Conservation (phyloP, 2,797 vertebrate species). For the Helarctos malayanus region DNA sequence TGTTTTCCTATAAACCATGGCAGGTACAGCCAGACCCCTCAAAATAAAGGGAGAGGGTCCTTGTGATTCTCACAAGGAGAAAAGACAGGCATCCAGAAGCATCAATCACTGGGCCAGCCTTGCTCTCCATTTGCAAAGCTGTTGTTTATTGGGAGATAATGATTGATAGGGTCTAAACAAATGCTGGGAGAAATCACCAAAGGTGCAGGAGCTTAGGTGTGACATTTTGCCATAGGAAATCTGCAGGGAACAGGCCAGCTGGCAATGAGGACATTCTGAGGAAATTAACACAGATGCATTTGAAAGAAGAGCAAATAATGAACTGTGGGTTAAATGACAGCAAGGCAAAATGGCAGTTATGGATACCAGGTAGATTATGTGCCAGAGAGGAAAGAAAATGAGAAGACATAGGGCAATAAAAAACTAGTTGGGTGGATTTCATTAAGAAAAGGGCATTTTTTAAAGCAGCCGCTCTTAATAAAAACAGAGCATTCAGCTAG, state of each 20-base stretch:
- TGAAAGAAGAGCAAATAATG: constrained; percentile 85
- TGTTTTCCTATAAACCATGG: constrained; percentile 82
- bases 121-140: constrained; percentile 84
- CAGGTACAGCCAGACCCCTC: constrained; percentile 80
- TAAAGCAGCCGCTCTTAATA: constrained; percentile 59
- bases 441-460: constrained; percentile 67
- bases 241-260: constrained; percentile 71
- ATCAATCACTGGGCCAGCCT: constrained; percentile 86
- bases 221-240: constrained; percentile 80
- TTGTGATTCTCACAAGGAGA: constrained; percentile 62
- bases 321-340: constrained; percentile 83
- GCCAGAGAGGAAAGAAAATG: constrained; percentile 81
- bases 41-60: constrained; percentile 71
- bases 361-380: constrained; percentile 62
- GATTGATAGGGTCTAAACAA: constrained; percentile 86
- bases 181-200: constrained; percentile 80
- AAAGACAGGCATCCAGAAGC: constrained; percentile 73
- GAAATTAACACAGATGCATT: constrained; percentile 84
- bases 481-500: constrained; percentile 58
- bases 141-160: constrained; percentile 86
- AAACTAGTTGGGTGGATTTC: constrained; percentile 71
- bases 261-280: constrained; percentile 73
- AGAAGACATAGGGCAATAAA: constrained; percentile 62
- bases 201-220: constrained; percentile 64
- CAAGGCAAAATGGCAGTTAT: constrained; percentile 73